Evolutionary conservation across 1,140 invertebrate species (phyloP), one percentile per base, ranked within the genome.

Genomic region (Geopemphigus sp.): DNA sequence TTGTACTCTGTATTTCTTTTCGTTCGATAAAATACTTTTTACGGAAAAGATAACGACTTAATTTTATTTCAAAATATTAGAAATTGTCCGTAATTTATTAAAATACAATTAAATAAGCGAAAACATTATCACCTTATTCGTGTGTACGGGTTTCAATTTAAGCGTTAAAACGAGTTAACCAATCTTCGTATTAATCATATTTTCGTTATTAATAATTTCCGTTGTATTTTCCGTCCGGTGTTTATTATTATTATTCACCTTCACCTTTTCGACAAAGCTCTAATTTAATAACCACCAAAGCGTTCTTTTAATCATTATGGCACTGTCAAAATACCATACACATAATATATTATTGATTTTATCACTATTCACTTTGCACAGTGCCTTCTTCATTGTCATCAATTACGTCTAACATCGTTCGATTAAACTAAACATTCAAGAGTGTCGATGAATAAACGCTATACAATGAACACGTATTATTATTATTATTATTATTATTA

Each of bases 391-490:
- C 29, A 64, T 32, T 64, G 29, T 64, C 61, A 64, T 32, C 29
- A 64, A 64, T 64, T 64, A 64, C 29, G 29, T 64, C 29, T 64
- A 19, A 39, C 19, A 10, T 64, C 29, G 29, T 64, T 64, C 61
- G 61, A 64, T 39, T 64, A 64, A 64, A 64, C 26, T 64, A 64
- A 63, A 64, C 61, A 39, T 64, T 39, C 17, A 64, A 32, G 10
- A 2, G 8, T 17, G 29, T 3, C 32, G 61, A 64, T 59, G 22
- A 59, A 24, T 59, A 29, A 24, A 59, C 24, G 11, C 12, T 17
- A 59, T 64, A 32, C 17, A 64, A 8, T 39, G 32, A 4, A 39
- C 32, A 39, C 32, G 32, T 39, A 39, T 39, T 39, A 39, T 39
- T 39, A 39, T 39, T 39, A 39, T n/a, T n/a, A n/a, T n/a, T n/a